Evolutionary conservation across 2,113 vertebrate genomes (phyloP), one percentile per base, ranked within the genome.

Genomic region (Anas platyrhynchos): DNA sequence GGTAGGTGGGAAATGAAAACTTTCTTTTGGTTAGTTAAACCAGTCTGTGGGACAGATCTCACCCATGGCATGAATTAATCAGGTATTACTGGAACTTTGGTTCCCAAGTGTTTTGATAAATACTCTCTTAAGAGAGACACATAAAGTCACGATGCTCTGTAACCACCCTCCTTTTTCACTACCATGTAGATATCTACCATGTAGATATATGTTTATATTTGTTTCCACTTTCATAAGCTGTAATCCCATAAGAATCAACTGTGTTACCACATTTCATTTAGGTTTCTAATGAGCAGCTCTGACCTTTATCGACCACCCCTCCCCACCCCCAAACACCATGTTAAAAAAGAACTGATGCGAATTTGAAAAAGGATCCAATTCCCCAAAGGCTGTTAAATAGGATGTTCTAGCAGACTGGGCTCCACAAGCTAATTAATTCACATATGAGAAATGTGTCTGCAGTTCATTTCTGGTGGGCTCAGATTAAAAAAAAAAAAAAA

Each of bases 381-480:
- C 86, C 89, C 88, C 52, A 74, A 72, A 94, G 94, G 75, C 61
- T 96, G 93, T 94, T 97, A 92, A 96, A 95, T 97, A 97, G 94
- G 77, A 54, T 90, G 94, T 94, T 97, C 71, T 29, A 91, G 94
- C 44, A 82, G 22, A 74, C 94, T 96, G 67, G 88, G 97, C 89
- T 97, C 93, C 74, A 86, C 81, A 91, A 82, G 85, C 52, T 98
- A 98, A 98, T 98, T 97, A 97, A 96, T 96, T 96, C 95, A 94
- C 83, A 92, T 72, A 81, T 25, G 26, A 88, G 74, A 94, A 97
- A 96, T 93, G 38, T 83, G 89, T 85, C 91, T 96, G 55, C 95
- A 96, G 97, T 97, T 97, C 94, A 94, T 97, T 97, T 95, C 96
- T 94, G 83, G 88, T 94, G 86, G 92, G 61, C n/a, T 73, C 84